Base-by-base conservation (phyloP, 1,140 invertebrate genomes). In the Pseudomyrmex gracilis region DNA sequence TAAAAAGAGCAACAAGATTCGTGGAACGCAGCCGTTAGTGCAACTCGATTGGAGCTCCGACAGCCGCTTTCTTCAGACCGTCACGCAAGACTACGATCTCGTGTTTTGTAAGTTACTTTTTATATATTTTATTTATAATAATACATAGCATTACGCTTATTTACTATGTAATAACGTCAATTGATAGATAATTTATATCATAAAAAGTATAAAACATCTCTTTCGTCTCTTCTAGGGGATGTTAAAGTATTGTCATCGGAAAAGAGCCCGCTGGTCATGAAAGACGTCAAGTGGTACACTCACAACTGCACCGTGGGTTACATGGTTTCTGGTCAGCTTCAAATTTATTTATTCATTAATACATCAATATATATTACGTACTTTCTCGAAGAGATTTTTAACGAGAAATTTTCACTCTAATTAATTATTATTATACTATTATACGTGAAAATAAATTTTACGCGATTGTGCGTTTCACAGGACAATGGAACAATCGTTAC, bases 11-110 rank as follows among this genome's bases (percentile, higher is more conserved):
- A 98, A 98, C 90, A 98, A 98, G 93, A 98, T 98, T 74, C 95
- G 97, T 24, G 97, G 97, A 9, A 96, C 96, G 0, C 97, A 98
- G 89, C 97, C 97, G 0, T 94, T 98, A 0, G 96, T 97, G 2
- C 97, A 98, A 88, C 92, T 99, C 34, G 98, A 99, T 91, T 99
- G 98, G 98, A 98, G 98, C 90, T 96, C 96, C 43, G 98, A 99
- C 92, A 97, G 97, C 67, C 96, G 96, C 89, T 98, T 97, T 89
- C 91, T 99, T 51, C 97, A 98, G 93, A 98, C 97, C 2, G 98
- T 98, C 78, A 98, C 98, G 20, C 97, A 98, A 85, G 98, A 99
- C 92, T 99, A 98, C 91, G 98, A 99, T 93, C 94, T 99, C 43
- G 95, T 97, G 9, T 98, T 97, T 92, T 98, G 98, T 98, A 95